Evolutionary conservation across 1,140 invertebrate genomes (phyloP), one percentile per base, ranked within the genome.

Genomic region (Drosophila trapezifrons): DNA sequence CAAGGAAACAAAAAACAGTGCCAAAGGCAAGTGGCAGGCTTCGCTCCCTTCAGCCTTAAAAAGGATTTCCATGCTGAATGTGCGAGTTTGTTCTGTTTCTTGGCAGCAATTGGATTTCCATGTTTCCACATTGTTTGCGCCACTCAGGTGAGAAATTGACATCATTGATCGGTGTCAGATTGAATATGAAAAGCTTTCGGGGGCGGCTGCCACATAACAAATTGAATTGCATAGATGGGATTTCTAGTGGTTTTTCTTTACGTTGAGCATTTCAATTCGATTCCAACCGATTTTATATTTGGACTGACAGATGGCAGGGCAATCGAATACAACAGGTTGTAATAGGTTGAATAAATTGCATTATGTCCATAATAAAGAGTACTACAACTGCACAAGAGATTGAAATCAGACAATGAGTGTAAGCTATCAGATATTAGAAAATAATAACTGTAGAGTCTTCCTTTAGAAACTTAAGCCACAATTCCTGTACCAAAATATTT

Each of bases 91-190:
- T 71, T 55, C 51, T 71, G 51, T 70, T 69, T 55, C 67, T 70
- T 71, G 65, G 66, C 65, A 57, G 65, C 51, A 71, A 70, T 70
- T 71, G 64, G 65, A 71, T 70, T 71, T 71, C 65, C 67, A 71
- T 57, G 67, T 71, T 70, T 57, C 51, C 51, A 46, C 67, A 69
- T 71, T 71, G 67, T 71, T 57, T 70, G 47, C 65, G 62, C 60
- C 65, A 69, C 46, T 69, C 65, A 70, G 78, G 43, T 69, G 65
- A 71, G 49, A 80, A 75, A 74, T 83, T 83, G 79, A 80, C 77
- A 89, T 74, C 67, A 69, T 83, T 77, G 63, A 66, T 86, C 66
- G 51, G 51, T 56, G 67, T 70, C 67, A 70, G 67, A 71, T 70
- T 71, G 67, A 71, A 71, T 70, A 71, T 71, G 67, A 70, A 40